Evolutionary conservation across 2,888 invertebrate genomes (phyloP).

Genomic region (Phalangium opilio): DNA sequence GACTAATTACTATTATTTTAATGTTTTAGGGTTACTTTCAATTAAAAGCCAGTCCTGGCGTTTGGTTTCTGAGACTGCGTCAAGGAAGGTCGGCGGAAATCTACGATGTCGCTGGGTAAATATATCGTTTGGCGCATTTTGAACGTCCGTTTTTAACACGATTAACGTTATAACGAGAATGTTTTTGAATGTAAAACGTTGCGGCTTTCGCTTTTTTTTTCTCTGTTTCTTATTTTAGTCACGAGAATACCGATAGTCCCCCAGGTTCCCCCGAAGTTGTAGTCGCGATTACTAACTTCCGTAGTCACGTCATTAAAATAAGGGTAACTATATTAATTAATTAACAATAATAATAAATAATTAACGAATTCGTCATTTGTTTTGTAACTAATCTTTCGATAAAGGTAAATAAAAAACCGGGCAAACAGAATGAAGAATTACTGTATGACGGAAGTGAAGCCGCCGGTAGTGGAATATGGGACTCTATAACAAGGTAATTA

Average conservation of each 20-base stretch:
- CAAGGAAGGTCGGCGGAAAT: slow-evolving; percentile 89
- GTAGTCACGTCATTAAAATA: slow-evolving; percentile 78
- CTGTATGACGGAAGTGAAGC: slow-evolving; percentile 56
- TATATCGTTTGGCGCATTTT: slow-evolving; percentile 5
- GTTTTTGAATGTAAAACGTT: background rate
- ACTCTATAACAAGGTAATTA: slow-evolving; percentile 74
- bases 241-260: slow-evolving; percentile 59
- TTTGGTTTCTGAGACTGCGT: slow-evolving; percentile 74
- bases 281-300: slow-evolving; percentile 63
- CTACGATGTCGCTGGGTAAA: slow-evolving; percentile 57
- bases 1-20: background rate
- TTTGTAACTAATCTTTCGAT: slow-evolving; percentile 8
- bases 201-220: background rate
- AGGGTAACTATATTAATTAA: slow-evolving; percentile 43
- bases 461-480: slow-evolving; percentile 62
- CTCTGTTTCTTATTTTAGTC: slow-evolving; percentile 35
- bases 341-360: background rate
- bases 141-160: background rate
- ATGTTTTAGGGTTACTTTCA: slow-evolving; percentile 71
- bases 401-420: slow-evolving; percentile 60
- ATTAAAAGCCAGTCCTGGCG: slow-evolving; percentile 92
- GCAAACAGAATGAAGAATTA: slow-evolving; percentile 69
- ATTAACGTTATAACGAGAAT: background rate
- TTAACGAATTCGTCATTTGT: background rate
- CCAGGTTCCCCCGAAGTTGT: slow-evolving; percentile 52